Evolutionary conservation across 1,140 invertebrate species (phyloP), one percentile per base, ranked within the genome.

Genomic region (Drosophila ogumai): DNA sequence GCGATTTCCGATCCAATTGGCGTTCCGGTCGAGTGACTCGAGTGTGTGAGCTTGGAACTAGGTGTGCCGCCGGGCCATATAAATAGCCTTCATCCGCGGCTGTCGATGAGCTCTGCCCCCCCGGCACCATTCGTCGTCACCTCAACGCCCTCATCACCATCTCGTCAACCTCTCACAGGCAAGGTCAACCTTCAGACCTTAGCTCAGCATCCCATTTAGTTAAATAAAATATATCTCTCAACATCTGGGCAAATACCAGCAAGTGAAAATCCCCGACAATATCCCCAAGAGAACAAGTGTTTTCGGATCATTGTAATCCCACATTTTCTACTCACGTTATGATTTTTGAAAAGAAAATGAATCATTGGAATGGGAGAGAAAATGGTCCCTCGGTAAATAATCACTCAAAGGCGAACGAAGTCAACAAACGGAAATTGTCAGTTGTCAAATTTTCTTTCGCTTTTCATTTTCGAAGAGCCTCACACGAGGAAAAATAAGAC

Each of bases 341-440:
- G 69, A 71, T 69, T 67, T 79, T 69, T 44, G 31, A 59, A 74
- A 61, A 31, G 58, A 80, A 82, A 69, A 88, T 88, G 79, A 87
- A 79, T 88, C 79, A 87, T 64, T 60, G 65, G 50, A 17, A 34
- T 46, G 36, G 61, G 74, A 38, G 34, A 38, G 34, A 50, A 68
- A 47, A 52, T 31, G 32, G 43, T 44, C 49, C 58, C 36, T 47
- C 40, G 57, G 36, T 60, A 58, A 82, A 87, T 19, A 57, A 65
- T 67, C 56, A 54, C 69, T 75, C 57, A 73, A 49, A 74, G 36
- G 17, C 38, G 38, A 56, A 32, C 38, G 41, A 58, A 60, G 64
- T 69, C 75, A 71, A 84, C 84, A 88, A 78, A 88, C 81, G 84
- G 80, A 90, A 87, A 88, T 87, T 87, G 84, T 87, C 84, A 87